A percentile compares a stretch with the other conserved stretches of the same genome.
These are phyloP conservation scores for Leucania comma DNA, from an alignment of 2,888 invertebrate genomes.

Conservation along the genomic window DNA sequence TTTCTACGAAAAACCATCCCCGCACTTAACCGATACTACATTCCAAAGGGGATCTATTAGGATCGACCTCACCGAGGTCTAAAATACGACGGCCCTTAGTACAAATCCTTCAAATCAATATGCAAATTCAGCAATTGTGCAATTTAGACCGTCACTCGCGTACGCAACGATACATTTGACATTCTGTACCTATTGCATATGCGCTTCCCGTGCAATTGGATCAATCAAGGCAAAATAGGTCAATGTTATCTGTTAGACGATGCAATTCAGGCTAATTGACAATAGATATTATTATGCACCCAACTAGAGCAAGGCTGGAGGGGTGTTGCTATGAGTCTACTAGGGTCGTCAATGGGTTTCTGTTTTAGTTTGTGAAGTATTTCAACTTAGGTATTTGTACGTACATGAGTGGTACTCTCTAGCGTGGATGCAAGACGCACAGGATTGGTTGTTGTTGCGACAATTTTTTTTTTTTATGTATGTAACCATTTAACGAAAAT, in stretches of 20 bases:
- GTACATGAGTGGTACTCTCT: too few relatives aligned
- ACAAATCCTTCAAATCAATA: not conserved
- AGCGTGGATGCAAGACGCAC: too few relatives aligned
- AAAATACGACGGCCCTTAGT: not conserved
- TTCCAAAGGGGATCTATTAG: not conserved
- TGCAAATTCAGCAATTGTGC: slow-evolving; percentile 24
- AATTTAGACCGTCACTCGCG: slow-evolving; percentile 6
- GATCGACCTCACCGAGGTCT: not conserved
- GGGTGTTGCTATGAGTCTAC: not conserved
- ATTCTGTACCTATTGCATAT: slow-evolving; percentile 26
- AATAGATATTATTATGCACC: slow-evolving; percentile 35
- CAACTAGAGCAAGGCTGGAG: slow-evolving; percentile 21
- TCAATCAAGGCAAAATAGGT: slow-evolving; percentile 49
- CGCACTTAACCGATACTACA: too few relatives aligned
- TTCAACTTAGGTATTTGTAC: too few relatives aligned
- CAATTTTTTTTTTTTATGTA: too few relatives aligned
- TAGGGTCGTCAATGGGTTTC: not conserved
- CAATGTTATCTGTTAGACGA: slow-evolving; percentile 42
- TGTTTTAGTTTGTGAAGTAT: not conserved
- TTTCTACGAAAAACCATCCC: too few relatives aligned
- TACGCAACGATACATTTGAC: not conserved
- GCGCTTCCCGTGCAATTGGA: slow-evolving; percentile 26
- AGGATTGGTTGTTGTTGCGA: too few relatives aligned
- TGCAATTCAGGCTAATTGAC: slow-evolving; percentile 25
- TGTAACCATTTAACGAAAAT: too few relatives aligned